Conservation (phyloP, 2,888 invertebrate species). For the Lissonota sp. region DNA sequence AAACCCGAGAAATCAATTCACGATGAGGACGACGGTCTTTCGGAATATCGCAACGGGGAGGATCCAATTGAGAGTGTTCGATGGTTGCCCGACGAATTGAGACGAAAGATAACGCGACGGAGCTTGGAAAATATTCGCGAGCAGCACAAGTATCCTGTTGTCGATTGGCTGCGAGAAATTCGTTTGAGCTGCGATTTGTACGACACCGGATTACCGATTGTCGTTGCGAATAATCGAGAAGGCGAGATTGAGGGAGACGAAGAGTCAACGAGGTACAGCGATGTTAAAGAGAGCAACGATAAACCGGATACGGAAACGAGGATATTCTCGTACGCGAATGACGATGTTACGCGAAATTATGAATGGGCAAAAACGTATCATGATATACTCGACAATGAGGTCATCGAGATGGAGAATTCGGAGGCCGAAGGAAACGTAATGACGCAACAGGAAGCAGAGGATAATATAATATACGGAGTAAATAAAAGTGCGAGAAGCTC, state of each 20-base stretch:
- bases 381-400: not conserved
- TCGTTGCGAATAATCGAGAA: not conserved
- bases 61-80: conserved; percentile 38
- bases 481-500: not conserved
- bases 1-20: conserved; percentile 3
- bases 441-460: not conserved
- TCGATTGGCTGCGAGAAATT: conserved; percentile 69
- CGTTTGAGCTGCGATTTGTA: conserved; percentile 65
- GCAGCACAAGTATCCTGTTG: conserved; percentile 55
- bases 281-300: conserved; percentile 3
- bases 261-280: not conserved
- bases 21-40: conserved; percentile 51
- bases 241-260: not conserved
- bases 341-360: not conserved
- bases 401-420: not conserved
- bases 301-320: conserved; percentile 23
- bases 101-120: conserved; percentile 47
- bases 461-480: conserved; percentile 7
- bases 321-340: conserved; percentile 15
- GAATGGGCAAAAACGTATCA: not conserved
- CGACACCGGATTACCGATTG: conserved; percentile 55
- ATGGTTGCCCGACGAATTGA: conserved; percentile 66
- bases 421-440: not conserved
- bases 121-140: conserved; percentile 54
- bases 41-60: conserved; percentile 45